A percentile compares a stretch with the other conserved stretches of the same genome.
These are phyloP conservation scores for Mythimna impura DNA, from an alignment of 2,888 invertebrate genomes.

Conservation along the genomic window DNA sequence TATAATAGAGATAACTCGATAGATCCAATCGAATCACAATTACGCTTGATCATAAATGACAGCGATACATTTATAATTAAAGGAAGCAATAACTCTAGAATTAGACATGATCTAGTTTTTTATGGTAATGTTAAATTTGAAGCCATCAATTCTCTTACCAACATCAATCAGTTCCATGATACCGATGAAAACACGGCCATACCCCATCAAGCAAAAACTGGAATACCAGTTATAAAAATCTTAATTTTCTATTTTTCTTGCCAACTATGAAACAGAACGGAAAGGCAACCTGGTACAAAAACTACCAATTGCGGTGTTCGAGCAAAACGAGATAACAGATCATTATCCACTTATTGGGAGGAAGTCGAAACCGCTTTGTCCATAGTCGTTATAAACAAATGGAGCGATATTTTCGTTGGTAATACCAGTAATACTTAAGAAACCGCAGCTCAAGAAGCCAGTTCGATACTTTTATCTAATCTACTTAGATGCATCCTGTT, in stretches of 20 bases:
- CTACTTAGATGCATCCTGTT: conserved; percentile 59
- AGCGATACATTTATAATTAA: conserved; percentile 35
- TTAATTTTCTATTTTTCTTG: conserved; percentile 63
- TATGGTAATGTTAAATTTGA: conserved; percentile 11
- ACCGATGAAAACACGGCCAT: conserved; percentile 26
- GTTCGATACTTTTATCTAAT: conserved; percentile 58
- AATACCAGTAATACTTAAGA: conserved; percentile 54
- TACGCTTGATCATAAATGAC: conserved; percentile 26
- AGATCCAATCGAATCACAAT: conserved; percentile 19
- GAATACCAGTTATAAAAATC: conserved; percentile 53
- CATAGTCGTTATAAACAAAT: conserved; percentile 79
- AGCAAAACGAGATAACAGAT: conserved; percentile 82
- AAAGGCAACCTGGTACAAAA: conserved; percentile 76
- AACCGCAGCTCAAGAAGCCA: conserved; percentile 62
- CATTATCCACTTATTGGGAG: conserved; percentile 88
- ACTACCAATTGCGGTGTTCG: conserved; percentile 78
- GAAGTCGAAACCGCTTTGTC: conserved; percentile 82
- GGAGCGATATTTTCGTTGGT: conserved; percentile 69
- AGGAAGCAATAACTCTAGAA: conserved; percentile 53
- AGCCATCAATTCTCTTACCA: conserved; percentile 7
- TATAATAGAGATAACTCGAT: conserved; percentile 34
- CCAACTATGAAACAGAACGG: conserved; percentile 74
- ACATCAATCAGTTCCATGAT: conserved; percentile 27
- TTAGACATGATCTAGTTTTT: conserved; percentile 18
- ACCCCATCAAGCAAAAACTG: conserved; percentile 30